These are phyloP conservation scores for Hycleus cichorii DNA, from an alignment of 1,140 invertebrate genomes.

Conservation along the genomic window DNA sequence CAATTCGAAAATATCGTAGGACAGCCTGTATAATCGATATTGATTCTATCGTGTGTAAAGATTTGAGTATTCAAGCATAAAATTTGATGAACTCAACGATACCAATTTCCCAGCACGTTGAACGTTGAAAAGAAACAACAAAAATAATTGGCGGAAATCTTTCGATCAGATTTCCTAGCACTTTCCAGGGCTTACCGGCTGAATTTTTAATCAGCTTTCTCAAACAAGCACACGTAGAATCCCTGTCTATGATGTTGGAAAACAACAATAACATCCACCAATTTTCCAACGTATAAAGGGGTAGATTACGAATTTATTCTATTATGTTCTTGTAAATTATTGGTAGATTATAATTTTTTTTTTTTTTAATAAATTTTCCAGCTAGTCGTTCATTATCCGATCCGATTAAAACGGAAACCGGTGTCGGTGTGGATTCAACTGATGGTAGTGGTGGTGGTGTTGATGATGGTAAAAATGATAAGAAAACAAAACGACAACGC, in stretches of 20 bases:
- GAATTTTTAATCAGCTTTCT: slow-evolving; percentile 37
- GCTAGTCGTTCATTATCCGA: slow-evolving; percentile 55
- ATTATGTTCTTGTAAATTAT: background rate
- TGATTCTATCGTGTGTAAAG: no score
- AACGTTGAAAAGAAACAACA: slow-evolving; percentile 21
- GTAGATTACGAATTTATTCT: slow-evolving; percentile 10
- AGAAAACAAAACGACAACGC: slow-evolving; percentile 83
- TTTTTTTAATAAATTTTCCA: slow-evolving; percentile 31
- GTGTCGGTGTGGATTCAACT: slow-evolving; percentile 43
- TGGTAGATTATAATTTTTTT: background rate
- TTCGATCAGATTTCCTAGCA: slow-evolving; percentile 31
- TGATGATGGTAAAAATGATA: slow-evolving; percentile 72
- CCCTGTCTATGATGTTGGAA: background rate
- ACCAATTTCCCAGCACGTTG: no score
- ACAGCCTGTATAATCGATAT: no score
- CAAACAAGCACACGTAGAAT: slow-evolving; percentile 19
- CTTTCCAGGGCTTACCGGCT: slow-evolving; percentile 32
- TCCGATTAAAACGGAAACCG: slow-evolving; percentile 63
- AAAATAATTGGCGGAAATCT: slow-evolving; percentile 34
- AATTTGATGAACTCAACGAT: no score
- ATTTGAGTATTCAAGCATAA: no score
- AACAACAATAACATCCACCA: no score
- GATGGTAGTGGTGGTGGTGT: slow-evolving; percentile 27
- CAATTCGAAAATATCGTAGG: no score
- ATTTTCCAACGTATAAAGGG: no score